Percentiles rank a stretch among this genome's conserved stretches.
phyloP scores from a whole-genome alignment of 2,888 invertebrate species.

The Leucophenga maculata region DNA sequence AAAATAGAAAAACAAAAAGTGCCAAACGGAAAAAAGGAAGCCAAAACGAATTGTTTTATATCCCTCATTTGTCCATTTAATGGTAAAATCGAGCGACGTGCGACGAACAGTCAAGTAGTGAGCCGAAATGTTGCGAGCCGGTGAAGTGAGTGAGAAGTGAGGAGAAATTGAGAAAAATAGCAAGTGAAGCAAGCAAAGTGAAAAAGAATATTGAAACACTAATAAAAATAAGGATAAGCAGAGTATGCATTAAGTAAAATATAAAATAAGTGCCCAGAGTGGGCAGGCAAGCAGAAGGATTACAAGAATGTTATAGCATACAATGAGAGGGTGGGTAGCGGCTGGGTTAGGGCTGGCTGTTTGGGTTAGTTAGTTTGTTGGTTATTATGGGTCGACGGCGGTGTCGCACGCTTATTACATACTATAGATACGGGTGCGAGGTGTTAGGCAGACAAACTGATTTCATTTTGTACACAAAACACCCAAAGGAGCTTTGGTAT shows the following conservation, averaged over 20 bases:
- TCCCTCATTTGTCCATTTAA: conserved; percentile 71
- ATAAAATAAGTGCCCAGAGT: conserved; percentile 59
- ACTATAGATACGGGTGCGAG: conserved; percentile 20
- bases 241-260: conserved; percentile 67
- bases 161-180: conserved; percentile 54
- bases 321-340: not conserved
- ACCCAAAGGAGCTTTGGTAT: not conserved
- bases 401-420: not conserved
- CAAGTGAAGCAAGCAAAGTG: conserved; percentile 58
- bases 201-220: conserved; percentile 67
- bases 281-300: conserved; percentile 14
- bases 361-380: not conserved
- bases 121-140: conserved; percentile 28
- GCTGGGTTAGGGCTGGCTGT: not conserved
- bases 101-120: conserved; percentile 33
- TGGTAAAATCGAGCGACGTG: conserved; percentile 62
- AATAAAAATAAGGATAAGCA: conserved; percentile 66
- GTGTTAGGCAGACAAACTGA: conserved; percentile 32
- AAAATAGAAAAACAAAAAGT: conserved; percentile 37
- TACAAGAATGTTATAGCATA: not conserved
- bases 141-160: conserved; percentile 28
- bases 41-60: conserved; percentile 70
- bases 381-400: not conserved
- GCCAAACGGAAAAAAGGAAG: conserved; percentile 54
- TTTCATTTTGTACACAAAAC: conserved; percentile 19